phyloP scores from a whole-genome alignment of 2,888 invertebrate species.

The Alsophila aescularia region DNA sequence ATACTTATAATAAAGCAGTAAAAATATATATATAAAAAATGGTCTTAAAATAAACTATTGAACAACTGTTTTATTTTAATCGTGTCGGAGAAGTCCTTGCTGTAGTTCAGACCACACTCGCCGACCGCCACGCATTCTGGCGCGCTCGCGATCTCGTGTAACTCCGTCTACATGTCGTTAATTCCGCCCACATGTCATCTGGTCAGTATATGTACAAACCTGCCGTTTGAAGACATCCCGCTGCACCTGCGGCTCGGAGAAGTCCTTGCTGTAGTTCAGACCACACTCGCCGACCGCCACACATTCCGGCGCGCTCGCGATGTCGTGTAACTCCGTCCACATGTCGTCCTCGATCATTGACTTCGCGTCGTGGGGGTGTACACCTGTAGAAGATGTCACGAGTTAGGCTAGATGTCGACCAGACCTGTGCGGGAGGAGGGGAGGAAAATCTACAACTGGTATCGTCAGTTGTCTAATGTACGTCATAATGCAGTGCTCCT shows the following conservation, averaged over 20 bases:
- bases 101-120: slow-evolving; percentile 97
- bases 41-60: too few species aligned
- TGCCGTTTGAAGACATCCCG: slow-evolving; percentile 94
- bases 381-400: slow-evolving; percentile 79
- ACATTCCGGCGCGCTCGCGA: slow-evolving; percentile 93
- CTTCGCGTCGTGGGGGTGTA: slow-evolving; percentile 97
- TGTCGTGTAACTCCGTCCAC: slow-evolving; percentile 91
- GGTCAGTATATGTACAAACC: slow-evolving; percentile 66
- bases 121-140: slow-evolving; percentile 97
- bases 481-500: too few species aligned
- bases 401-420: background rate
- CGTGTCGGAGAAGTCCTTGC: slow-evolving; percentile 97
- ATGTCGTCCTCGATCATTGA: slow-evolving; percentile 89
- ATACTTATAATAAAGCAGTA: too few species aligned
- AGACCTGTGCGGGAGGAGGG: too few species aligned
- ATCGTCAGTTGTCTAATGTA: too few species aligned
- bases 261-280: slow-evolving; percentile 96
- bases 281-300: slow-evolving; percentile 98
- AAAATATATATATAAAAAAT: too few species aligned
- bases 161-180: slow-evolving; percentile 90
- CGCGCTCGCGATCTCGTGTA: slow-evolving; percentile 90
- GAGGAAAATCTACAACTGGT: too few species aligned
- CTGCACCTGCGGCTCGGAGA: slow-evolving; percentile 95
- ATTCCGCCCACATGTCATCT: too few species aligned
- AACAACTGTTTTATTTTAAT: too few species aligned